phyloP scores from a whole-genome alignment of 2,888 invertebrate species.

The Lumbricus terrestris region DNA sequence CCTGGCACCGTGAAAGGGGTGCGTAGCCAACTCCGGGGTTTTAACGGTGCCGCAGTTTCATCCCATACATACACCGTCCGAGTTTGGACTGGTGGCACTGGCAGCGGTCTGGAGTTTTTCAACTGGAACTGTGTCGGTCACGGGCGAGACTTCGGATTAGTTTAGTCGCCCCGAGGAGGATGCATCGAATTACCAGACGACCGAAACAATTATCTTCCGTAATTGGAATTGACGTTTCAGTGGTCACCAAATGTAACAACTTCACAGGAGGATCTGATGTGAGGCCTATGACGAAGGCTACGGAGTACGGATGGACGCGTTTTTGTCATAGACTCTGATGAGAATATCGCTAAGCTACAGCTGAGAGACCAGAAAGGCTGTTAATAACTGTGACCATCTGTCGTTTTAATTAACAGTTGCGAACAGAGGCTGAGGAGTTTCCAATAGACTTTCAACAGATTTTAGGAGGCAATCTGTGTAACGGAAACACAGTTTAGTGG shows the following conservation, averaged over 20 bases:
- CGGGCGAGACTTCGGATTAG: not conserved
- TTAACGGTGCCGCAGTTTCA: not conserved
- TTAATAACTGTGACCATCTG: not conserved
- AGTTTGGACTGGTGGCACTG: not conserved
- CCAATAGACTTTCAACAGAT: not conserved
- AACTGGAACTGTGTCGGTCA: not conserved
- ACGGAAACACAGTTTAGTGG: not conserved
- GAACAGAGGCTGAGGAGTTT: not conserved
- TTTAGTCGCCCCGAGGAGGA: not conserved
- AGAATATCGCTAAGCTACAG: not conserved
- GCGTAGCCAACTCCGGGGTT: not conserved
- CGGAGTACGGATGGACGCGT: not conserved
- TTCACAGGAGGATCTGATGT: not conserved
- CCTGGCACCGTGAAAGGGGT: not conserved
- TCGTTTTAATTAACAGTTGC: not conserved
- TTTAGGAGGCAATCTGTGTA: not conserved
- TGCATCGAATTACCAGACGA: no score
- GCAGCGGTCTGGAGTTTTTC: no score
- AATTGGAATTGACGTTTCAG: not conserved
- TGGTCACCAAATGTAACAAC: no score
- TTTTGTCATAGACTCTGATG: not conserved
- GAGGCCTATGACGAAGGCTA: not conserved
- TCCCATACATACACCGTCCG: not conserved
- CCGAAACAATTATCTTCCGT: not conserved
- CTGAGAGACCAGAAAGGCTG: not conserved